Conservation (phyloP, 2,888 invertebrate species). For the Plebejus argus region DNA sequence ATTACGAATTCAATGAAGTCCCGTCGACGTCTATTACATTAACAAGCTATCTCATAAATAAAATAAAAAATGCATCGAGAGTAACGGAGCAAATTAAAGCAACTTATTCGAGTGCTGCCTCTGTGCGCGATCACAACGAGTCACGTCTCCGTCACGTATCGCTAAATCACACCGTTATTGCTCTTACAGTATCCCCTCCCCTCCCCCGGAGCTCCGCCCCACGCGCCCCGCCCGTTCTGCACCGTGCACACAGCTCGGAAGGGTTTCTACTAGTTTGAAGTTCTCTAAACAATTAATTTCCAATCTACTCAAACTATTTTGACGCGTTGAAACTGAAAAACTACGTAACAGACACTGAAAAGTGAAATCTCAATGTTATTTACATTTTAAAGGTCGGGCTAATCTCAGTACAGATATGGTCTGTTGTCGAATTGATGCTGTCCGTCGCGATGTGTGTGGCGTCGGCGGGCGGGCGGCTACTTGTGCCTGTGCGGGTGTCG, state of each 20-base stretch:
- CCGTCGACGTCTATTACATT: neutral
- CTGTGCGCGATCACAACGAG: neutral
- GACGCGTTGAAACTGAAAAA: neutral
- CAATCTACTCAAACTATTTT: neutral
- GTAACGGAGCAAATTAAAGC: constrained; percentile 29
- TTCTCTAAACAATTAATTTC: neutral
- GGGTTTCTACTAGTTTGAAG: neutral
- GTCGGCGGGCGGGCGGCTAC: neutral
- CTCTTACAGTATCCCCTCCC: neutral
- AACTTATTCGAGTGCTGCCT: constrained; percentile 20
- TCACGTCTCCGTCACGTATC: neutral
- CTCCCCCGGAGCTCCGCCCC: neutral
- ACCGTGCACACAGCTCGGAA: neutral
- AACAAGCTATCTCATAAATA: constrained; percentile 18
- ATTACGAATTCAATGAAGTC: neutral
- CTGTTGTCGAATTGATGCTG: neutral
- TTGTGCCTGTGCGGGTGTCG: constrained; percentile 5
- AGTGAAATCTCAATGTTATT: constrained; percentile 5
- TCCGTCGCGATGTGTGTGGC: neutral
- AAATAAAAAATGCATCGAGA: constrained; percentile 19
- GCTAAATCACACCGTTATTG: constrained; percentile 22
- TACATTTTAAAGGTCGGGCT: constrained; percentile 1
- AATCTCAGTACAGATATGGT: constrained; percentile 16
- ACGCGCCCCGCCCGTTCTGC: neutral
- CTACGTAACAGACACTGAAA: neutral